Evolutionary conservation across 2,797 vertebrate species (phyloP).

Genomic region (Chaetodon trifasciatus): DNA sequence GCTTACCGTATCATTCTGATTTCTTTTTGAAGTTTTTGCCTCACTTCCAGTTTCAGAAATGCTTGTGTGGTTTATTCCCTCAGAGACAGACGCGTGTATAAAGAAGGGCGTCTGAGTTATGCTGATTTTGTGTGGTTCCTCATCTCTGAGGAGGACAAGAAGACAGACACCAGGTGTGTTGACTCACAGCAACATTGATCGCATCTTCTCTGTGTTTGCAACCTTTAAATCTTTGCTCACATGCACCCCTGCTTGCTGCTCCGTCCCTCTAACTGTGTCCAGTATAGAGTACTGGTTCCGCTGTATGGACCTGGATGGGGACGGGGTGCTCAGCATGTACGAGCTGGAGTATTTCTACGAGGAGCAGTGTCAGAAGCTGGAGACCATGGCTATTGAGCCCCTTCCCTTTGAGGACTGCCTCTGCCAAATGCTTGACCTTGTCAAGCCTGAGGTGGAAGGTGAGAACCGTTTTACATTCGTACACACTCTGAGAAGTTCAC

Average conservation of each 20-base stretch:
- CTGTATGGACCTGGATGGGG: slow-evolving; percentile 97
- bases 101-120: slow-evolving; percentile 91
- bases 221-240: neutral
- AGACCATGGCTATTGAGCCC: slow-evolving; percentile 93
- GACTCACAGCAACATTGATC: neutral
- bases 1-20: neutral
- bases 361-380: slow-evolving; percentile 95
- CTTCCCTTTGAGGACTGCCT: slow-evolving; percentile 96
- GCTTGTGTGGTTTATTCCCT: slow-evolving; percentile 16
- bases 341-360: slow-evolving; percentile 97
- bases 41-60: neutral
- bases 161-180: slow-evolving; percentile 91
- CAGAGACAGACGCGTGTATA: slow-evolving; percentile 88
- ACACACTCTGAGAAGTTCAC: slow-evolving; percentile 34
- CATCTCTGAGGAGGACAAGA: slow-evolving; percentile 98
- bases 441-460: slow-evolving; percentile 92
- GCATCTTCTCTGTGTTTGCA: neutral
- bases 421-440: slow-evolving; percentile 97
- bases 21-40: neutral
- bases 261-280: slow-evolving; percentile 17
- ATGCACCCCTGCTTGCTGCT: neutral
- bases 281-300: slow-evolving; percentile 99
- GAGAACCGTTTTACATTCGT: slow-evolving; percentile 46
- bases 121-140: slow-evolving; percentile 98
- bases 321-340: slow-evolving; percentile 95